Evolutionary conservation across 2,113 vertebrate genomes (phyloP).

Genomic region (Tapirus terrestris): DNA sequence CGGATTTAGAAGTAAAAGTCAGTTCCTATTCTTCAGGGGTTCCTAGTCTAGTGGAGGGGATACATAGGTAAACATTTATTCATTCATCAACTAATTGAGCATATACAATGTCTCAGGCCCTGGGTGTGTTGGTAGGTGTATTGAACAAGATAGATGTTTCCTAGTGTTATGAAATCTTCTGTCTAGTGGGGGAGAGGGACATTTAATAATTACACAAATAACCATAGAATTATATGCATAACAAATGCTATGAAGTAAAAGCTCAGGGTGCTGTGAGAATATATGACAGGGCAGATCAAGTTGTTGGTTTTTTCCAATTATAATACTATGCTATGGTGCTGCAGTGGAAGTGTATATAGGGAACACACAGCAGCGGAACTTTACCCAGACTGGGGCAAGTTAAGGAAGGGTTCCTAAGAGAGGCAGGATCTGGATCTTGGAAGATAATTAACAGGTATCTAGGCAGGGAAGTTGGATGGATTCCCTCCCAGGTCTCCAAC

Average conservation of each 20-base stretch:
- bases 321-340: too few species aligned
- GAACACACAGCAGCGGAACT: rapidly evolving
- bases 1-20: neutral
- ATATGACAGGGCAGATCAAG: too few species aligned
- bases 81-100: neutral
- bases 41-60: neutral
- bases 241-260: neutral
- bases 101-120: neutral
- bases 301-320: neutral
- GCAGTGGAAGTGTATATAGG: rapidly evolving
- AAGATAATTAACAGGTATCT: neutral
- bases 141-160: neutral
- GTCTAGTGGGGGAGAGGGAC: neutral
- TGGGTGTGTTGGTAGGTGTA: neutral
- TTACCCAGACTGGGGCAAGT: neutral
- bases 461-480: neutral
- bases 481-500: neutral
- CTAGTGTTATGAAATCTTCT: neutral
- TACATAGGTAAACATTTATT: neutral
- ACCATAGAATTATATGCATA: neutral
- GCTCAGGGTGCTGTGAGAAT: neutral
- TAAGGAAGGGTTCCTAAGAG: neutral
- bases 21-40: neutral
- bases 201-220: neutral
- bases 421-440: neutral